Evolutionary conservation across 2,888 invertebrate species (phyloP).

Genomic region (Sinohyriopsis cumingii): DNA sequence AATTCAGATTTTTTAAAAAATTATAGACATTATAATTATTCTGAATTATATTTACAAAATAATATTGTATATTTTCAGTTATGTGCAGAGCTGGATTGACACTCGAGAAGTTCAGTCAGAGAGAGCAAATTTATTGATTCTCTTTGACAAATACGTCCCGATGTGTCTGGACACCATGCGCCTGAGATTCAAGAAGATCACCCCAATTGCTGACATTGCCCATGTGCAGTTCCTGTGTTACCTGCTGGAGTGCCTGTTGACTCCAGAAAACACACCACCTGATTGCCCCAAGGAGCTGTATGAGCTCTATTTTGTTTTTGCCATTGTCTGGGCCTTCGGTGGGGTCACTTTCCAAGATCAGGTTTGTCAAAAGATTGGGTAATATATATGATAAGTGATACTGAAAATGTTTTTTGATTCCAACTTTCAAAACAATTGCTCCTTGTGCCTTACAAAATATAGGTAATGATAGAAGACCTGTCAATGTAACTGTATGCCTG

Average conservation of each 20-base stretch:
- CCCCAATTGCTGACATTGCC: constrained; percentile 94
- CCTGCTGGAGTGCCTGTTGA: constrained; percentile 87
- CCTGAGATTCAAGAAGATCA: constrained; percentile 93
- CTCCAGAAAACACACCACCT: constrained; percentile 85
- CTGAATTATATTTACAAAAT: too few species aligned
- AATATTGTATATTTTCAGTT: constrained; percentile 67
- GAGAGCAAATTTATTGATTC: constrained; percentile 88
- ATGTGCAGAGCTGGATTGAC: constrained; percentile 84
- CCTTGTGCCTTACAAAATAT: too few species aligned
- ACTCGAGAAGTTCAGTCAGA: constrained; percentile 75
- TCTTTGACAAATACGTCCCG: constrained; percentile 97
- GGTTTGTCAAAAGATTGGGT: too few species aligned
- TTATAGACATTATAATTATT: too few species aligned
- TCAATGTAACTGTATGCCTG: too few species aligned
- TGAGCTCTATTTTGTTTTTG: constrained; percentile 96
- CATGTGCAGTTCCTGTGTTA: constrained; percentile 93
- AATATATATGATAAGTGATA: too few species aligned
- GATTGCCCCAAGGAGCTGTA: constrained; percentile 96
- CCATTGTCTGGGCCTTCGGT: constrained; percentile 97
- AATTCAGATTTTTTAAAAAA: too few species aligned
- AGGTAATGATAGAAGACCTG: too few species aligned
- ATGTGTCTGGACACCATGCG: constrained; percentile 89
- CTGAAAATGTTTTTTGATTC: too few species aligned
- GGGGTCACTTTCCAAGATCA: constrained; percentile 76
- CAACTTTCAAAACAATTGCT: too few species aligned